Evolutionary conservation across 2,888 invertebrate species (phyloP), one percentile per base, ranked within the genome.

Genomic region (Atethmia centrago): DNA sequence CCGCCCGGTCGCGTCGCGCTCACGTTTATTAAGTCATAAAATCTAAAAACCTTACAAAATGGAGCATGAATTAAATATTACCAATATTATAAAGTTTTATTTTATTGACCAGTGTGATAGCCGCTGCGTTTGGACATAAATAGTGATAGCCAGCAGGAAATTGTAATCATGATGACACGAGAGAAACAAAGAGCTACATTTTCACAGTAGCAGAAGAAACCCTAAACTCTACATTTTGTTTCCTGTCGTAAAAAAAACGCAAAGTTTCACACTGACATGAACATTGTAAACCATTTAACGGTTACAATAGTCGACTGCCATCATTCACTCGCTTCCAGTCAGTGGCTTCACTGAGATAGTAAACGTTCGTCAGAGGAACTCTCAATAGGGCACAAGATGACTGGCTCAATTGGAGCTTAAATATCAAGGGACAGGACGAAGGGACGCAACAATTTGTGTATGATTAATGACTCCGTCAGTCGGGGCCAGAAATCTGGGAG

Each of bases 341-440:
- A 80, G 74, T 86, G 80, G 75, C 77, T 79, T 72, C 70, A 71
- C 61, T 45, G 66, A 83, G 84, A 87, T 87, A 86, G 85, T 80
- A 85, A 90, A 89, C 81, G 79, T 85, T 89, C 87, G 90, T 88
- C 89, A 84, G 79, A 80, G 82, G 84, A 87, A 86, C 88, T 87
- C 88, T 89, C 87, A 90, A 90, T 89, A 89, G 88, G 87, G 86
- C 85, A 78, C 87, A 81, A 74, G 91, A 92, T 94, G 94, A 94
- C 94, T 93, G 93, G 94, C 94, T 92, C 93, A 85, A 93, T 88
- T 88, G 90, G 85, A 92, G 91, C 93, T 90, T 88, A 90, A 90
- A 91, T 91, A 92, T 92, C 93, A 84, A 85, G 83, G 85, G 84
- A 83, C 82, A 82, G 82, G 71, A 74, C 72, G 69, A 45, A 70